Conservation (phyloP, 2,113 vertebrate genomes). For the Podocnemis expansa region DNA sequence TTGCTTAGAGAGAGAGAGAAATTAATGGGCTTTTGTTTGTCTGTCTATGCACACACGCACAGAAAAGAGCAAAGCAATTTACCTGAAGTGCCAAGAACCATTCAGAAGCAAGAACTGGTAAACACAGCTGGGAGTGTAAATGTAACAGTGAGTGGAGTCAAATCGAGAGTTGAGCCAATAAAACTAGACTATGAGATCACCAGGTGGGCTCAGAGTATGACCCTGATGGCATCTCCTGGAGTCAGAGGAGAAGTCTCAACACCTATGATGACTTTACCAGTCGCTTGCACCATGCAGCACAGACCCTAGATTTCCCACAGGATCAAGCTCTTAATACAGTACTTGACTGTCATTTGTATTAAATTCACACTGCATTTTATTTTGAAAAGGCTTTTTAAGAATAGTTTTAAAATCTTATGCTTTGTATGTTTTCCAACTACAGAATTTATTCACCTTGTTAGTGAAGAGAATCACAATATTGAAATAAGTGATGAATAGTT, state of each 20-base stretch:
- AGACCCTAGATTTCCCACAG: background rate
- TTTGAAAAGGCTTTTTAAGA: too few relatives aligned
- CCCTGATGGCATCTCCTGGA: background rate
- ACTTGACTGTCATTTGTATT: background rate
- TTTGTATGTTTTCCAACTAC: background rate
- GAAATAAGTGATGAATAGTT: background rate
- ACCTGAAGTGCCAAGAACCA: too few relatives aligned
- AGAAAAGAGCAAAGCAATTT: too few relatives aligned
- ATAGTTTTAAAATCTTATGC: background rate
- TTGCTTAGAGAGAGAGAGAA: too few relatives aligned
- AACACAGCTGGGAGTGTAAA: too few relatives aligned
- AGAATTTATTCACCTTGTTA: background rate
- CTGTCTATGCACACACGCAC: too few relatives aligned
- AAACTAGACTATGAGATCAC: background rate
- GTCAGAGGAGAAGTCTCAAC: background rate
- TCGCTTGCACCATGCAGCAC: background rate
- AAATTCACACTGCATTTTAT: background rate
- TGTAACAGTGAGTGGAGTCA: too few relatives aligned
- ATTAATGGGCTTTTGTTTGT: too few relatives aligned
- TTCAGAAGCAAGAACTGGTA: too few relatives aligned
- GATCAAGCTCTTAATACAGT: background rate
- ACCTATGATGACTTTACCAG: background rate
- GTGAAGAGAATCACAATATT: background rate
- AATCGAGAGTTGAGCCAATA: too few relatives aligned
- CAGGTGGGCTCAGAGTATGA: background rate